phyloP scores from a whole-genome alignment of 1,140 invertebrate genomes.

The Cryptotermes secundus region DNA sequence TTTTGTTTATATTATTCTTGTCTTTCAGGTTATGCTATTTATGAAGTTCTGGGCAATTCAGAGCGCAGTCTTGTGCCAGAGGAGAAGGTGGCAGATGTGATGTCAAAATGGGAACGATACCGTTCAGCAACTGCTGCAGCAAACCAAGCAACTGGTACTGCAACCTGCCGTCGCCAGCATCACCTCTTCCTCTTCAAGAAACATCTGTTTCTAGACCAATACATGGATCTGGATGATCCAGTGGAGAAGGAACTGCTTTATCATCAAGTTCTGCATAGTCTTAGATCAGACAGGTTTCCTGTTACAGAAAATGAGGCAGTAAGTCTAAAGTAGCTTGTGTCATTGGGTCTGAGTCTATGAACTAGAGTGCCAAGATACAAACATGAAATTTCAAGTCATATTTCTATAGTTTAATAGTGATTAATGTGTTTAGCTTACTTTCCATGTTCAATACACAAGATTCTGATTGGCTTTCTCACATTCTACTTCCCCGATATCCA shows the following conservation, averaged over 20 bases:
- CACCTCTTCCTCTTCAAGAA: conserved; percentile 86
- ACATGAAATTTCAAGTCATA: too few relatives aligned
- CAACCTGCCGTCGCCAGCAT: conserved; percentile 48
- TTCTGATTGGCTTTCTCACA: too few relatives aligned
- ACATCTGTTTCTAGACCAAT: conserved; percentile 86
- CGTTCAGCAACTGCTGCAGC: conserved; percentile 56
- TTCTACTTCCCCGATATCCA: too few relatives aligned
- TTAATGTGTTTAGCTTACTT: too few relatives aligned
- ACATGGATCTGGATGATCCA: conserved; percentile 78
- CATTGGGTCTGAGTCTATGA: too few relatives aligned
- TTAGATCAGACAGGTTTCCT: conserved; percentile 86
- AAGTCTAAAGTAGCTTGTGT: conserved; percentile 44
- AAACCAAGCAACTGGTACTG: background rate
- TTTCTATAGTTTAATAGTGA: background rate
- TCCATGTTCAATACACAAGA: too few relatives aligned
- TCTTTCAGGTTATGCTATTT: conserved; percentile 68
- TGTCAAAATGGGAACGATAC: conserved; percentile 93
- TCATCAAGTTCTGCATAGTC: conserved; percentile 88
- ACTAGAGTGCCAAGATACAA: too few relatives aligned
- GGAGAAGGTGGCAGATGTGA: conserved; percentile 90
- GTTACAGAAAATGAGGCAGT: conserved; percentile 91
- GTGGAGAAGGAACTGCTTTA: conserved; percentile 96
- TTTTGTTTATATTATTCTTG: conserved; percentile 43
- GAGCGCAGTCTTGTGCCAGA: conserved; percentile 80
- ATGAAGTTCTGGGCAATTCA: conserved; percentile 76